Evolutionary conservation across 2,113 vertebrate genomes (phyloP).

Genomic region (Tachysurus vachellii): DNA sequence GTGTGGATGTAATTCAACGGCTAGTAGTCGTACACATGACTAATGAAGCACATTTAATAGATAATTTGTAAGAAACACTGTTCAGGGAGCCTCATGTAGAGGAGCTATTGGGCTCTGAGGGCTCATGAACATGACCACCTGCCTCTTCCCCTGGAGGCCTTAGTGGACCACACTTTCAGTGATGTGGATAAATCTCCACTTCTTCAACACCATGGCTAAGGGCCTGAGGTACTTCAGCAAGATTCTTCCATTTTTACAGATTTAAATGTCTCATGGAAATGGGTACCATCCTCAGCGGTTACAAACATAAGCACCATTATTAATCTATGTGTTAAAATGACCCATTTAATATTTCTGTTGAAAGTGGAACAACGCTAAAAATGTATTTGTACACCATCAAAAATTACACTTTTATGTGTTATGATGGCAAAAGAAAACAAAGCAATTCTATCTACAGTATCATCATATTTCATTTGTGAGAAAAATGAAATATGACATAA

Average conservation of each 20-base stretch:
- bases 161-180: background rate
- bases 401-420: background rate
- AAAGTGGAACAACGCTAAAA: background rate
- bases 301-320: background rate
- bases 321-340: background rate
- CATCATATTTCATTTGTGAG: background rate
- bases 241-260: constrained; percentile 64
- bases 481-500: background rate
- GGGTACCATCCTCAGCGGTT: constrained; percentile 39
- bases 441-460: background rate
- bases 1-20: constrained; percentile 29
- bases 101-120: background rate
- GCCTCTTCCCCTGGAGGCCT: constrained; percentile 3
- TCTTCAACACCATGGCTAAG: constrained; percentile 31
- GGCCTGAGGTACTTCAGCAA: constrained; percentile 49
- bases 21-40: constrained; percentile 25
- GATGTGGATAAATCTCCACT: constrained; percentile 22
- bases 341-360: background rate
- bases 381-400: background rate
- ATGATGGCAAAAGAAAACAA: background rate
- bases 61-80: constrained; percentile 24
- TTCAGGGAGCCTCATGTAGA: constrained; percentile 24
- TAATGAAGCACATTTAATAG: constrained; percentile 29
- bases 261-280: constrained; percentile 62
- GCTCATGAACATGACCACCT: constrained; percentile 24